Evolutionary conservation across 2,888 invertebrate species (phyloP).

Genomic region (Drosophila maculinotata): DNA sequence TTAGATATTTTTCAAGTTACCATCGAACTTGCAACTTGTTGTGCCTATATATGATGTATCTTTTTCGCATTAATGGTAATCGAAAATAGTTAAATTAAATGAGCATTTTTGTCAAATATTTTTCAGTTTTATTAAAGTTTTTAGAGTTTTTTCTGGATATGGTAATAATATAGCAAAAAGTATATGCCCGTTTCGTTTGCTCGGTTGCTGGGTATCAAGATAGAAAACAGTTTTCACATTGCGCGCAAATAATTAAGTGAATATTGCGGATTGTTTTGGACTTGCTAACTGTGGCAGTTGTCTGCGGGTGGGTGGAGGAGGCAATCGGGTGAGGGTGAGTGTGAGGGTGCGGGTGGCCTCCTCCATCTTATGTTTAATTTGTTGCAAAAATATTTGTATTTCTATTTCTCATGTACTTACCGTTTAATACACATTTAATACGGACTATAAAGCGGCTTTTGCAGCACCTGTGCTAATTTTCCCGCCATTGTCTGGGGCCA

Average conservation of each 20-base stretch:
- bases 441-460: conserved; percentile 28
- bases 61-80: too few species aligned
- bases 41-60: too few species aligned
- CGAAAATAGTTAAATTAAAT: too few species aligned
- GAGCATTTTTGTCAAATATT: too few species aligned
- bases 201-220: conserved; percentile 22
- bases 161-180: too few species aligned
- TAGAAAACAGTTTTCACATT: conserved; percentile 49
- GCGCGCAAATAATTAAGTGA: conserved; percentile 34
- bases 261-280: conserved; percentile 17
- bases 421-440: conserved; percentile 60
- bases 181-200: conserved; percentile 11
- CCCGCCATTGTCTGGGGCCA: conserved; percentile 64
- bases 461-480: conserved; percentile 74
- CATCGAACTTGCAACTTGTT: too few species aligned
- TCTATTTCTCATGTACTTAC: conserved; percentile 65
- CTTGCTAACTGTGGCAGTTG: neutral
- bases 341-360: conserved; percentile 21
- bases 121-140: too few species aligned
- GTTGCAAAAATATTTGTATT: conserved; percentile 73
- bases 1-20: too few species aligned
- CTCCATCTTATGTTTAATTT: conserved; percentile 58
- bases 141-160: too few species aligned
- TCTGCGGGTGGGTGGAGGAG: neutral
- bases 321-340: neutral